Evolutionary conservation across 2,113 vertebrate species (phyloP).

Genomic region (Sinocyclocheilus grahami): DNA sequence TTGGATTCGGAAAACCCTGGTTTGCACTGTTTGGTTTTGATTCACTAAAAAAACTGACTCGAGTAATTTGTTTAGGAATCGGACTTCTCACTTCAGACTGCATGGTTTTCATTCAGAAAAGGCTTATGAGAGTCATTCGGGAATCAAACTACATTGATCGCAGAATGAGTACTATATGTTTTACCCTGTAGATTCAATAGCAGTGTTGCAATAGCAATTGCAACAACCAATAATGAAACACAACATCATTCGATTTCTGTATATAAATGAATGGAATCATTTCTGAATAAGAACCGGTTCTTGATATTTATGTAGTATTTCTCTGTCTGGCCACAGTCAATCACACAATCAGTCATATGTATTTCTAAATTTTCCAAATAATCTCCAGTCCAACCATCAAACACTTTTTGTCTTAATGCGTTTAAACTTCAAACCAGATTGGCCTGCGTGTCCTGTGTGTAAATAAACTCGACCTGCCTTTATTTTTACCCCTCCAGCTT

Average conservation of each 20-base stretch:
- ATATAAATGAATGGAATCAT: background rate
- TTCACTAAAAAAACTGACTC: background rate
- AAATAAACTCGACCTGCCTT: slow-evolving; percentile 68
- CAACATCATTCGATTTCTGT: background rate
- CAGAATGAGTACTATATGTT: background rate
- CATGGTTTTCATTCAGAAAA: background rate
- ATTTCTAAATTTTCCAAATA: slow-evolving; percentile 17
- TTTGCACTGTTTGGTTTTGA: background rate
- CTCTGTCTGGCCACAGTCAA: slow-evolving; percentile 7
- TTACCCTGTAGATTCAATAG: background rate
- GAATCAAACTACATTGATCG: background rate
- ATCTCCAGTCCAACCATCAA: slow-evolving; percentile 47
- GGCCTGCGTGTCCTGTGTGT: slow-evolving; percentile 46
- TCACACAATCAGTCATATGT: slow-evolving; percentile 40
- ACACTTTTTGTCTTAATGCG: slow-evolving; percentile 44
- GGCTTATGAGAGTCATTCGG: background rate
- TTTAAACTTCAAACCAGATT: slow-evolving; percentile 59
- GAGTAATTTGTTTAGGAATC: too few relatives aligned
- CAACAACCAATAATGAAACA: background rate
- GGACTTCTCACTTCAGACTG: background rate
- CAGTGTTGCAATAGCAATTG: background rate
- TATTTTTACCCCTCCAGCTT: slow-evolving; percentile 67
- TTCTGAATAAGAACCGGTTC: background rate
- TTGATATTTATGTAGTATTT: background rate
- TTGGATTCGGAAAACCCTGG: too few relatives aligned